Evolutionary conservation across 2,888 invertebrate species (phyloP).

Genomic region (Isotomurus palustris): DNA sequence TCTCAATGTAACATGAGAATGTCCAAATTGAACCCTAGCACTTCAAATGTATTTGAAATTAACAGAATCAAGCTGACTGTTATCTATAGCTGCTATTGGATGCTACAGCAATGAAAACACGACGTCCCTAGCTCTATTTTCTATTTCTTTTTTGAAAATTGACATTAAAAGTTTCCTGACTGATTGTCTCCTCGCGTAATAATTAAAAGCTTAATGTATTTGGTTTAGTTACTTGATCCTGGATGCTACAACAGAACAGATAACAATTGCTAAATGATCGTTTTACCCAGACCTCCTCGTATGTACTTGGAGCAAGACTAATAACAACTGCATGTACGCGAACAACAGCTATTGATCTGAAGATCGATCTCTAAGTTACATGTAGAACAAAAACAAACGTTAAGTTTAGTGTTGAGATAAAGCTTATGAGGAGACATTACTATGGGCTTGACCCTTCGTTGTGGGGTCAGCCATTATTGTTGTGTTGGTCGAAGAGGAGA

Average conservation of each 20-base stretch:
- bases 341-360: conserved; percentile 1
- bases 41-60: no score
- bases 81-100: no score
- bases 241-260: neutral
- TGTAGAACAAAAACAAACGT: neutral
- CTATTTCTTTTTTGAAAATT: neutral
- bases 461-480: conserved; percentile 45
- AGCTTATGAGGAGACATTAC: conserved; percentile 4
- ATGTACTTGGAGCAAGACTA: no score
- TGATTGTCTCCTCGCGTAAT: conserved; percentile 9
- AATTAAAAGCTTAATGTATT: neutral
- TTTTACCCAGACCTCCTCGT: no score
- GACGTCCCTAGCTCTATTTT: no score
- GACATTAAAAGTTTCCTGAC: neutral
- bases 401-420: neutral
- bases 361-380: neutral
- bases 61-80: no score
- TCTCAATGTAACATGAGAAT: no score
- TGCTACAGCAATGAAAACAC: no score
- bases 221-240: neutral
- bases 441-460: no score
- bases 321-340: no score
- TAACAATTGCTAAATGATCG: no score
- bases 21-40: no score
- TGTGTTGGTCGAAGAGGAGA: conserved; percentile 46